These are phyloP conservation scores for Calameuta filiformis DNA, from an alignment of 2,888 invertebrate genomes.

Conservation along the genomic window DNA sequence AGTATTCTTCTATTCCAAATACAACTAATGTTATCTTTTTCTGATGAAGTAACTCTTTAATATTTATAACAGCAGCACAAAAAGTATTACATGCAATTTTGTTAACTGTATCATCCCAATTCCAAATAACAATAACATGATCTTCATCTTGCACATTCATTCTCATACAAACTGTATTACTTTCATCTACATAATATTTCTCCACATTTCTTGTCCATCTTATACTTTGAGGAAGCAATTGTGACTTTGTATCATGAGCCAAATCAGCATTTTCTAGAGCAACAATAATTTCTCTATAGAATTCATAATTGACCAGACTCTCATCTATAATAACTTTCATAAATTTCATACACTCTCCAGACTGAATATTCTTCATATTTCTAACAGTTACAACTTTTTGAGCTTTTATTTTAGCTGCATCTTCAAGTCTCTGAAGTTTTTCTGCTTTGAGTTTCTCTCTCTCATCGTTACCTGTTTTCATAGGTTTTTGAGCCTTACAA, in stretches of 20 bases:
- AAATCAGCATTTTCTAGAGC: constrained; percentile 50
- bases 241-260: constrained; percentile 48
- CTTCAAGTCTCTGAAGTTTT: constrained; percentile 25
- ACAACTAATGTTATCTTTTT: constrained; percentile 62
- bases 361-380: constrained; percentile 42
- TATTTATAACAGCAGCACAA: constrained; percentile 46
- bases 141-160: constrained; percentile 42
- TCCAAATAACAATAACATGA: constrained; percentile 63
- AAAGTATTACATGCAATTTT: constrained; percentile 58
- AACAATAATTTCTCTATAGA: constrained; percentile 44
- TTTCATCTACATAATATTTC: constrained; percentile 39
- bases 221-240: constrained; percentile 61
- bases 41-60: constrained; percentile 45
- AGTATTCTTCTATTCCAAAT: constrained; percentile 63
- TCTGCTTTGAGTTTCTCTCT: constrained; percentile 15
- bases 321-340: constrained; percentile 50
- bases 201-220: constrained; percentile 63
- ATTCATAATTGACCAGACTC: constrained; percentile 31
- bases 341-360: constrained; percentile 51
- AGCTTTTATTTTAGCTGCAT: constrained; percentile 37
- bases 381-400: constrained; percentile 38
- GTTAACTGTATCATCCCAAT: constrained; percentile 57
- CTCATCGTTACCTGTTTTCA: not conserved
- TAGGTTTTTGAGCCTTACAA: constrained; percentile 4
- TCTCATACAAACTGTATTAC: constrained; percentile 42